Evolutionary conservation across 2,797 vertebrate genomes (phyloP), one percentile per base, ranked within the genome.

Genomic region (Cirrhinus molitorella): DNA sequence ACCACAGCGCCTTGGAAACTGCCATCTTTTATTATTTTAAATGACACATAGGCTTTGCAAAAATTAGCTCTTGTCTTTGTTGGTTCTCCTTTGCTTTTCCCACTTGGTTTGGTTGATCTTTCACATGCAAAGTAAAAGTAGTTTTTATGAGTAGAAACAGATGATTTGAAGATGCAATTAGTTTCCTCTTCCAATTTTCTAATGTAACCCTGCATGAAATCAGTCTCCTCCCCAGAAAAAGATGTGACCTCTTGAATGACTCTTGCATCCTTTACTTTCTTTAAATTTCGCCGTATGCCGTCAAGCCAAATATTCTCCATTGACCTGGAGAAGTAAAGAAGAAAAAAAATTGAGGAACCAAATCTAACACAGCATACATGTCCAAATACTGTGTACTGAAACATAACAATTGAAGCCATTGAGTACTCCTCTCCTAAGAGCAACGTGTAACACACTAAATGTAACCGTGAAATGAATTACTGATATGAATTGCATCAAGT

Each of bases 1-100:
- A 80, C 37, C 17, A 74, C 68, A n/a, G 47, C 43, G 79, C 53
- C 28, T 71, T 34, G 72, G 12, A 79, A 84, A 34, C 25, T 13
- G 16, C 19, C 40, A n/a, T 84, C 75, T n/a, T 84, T 84, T 8
- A 79, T 84, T 10, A 72, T 37, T 71, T 53, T 84, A 12, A 79
- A 79, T 55, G 63, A 84, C 13, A 84, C 59, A 71, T 55, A 76
- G 6, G 43, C 55, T 14, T 34, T 72, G 43, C 83, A 73, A 19
- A 76, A 84, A 21, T 79, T 73, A 63, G 68, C 76, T 59, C 31
- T 79, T 10, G 77, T 84, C 45, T 80, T 84, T 43, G 40, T 74
- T 45, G 81, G 23, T 71, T 72, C 25, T 79, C 76, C 57, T 73
- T 73, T 74, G 76, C 68, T 61, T 53, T 70, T 59, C 17, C 55